Conservation (phyloP, 2,888 invertebrate species). For the Disparrhopalites patrizii region DNA sequence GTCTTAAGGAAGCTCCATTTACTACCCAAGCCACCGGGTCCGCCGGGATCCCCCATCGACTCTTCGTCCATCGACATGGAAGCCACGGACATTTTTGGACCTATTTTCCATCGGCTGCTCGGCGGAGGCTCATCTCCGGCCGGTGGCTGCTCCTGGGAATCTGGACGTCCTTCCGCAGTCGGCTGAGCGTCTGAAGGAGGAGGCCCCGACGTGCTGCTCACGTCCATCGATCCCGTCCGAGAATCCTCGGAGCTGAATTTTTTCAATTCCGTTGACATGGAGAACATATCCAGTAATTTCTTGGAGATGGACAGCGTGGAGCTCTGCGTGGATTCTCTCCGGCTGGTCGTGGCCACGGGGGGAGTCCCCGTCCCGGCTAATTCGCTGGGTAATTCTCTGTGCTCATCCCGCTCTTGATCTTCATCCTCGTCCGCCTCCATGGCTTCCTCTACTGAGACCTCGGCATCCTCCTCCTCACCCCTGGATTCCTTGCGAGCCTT, state of each 20-base stretch:
- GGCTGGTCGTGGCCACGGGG: slow-evolving; percentile 34
- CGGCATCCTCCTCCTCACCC: slow-evolving; percentile 84
- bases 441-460: slow-evolving; percentile 67
- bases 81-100: slow-evolving; percentile 34
- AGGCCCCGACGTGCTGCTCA: slow-evolving; percentile 52
- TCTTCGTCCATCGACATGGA: slow-evolving; percentile 48
- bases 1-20: slow-evolving; percentile 90
- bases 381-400: neutral
- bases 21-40: slow-evolving; percentile 62
- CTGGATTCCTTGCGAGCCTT: slow-evolving; percentile 53
- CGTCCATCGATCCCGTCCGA: slow-evolving; percentile 51
- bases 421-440: slow-evolving; percentile 60
- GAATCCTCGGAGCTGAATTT: slow-evolving; percentile 44
- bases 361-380: slow-evolving; percentile 37
- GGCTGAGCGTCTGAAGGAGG: slow-evolving; percentile 45
- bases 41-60: slow-evolving; percentile 51
- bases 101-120: neutral
- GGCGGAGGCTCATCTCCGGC: slow-evolving; percentile 9
- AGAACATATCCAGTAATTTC: slow-evolving; percentile 48
- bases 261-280: slow-evolving; percentile 45
- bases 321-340: slow-evolving; percentile 45
- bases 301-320: slow-evolving; percentile 45
- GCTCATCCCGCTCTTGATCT: slow-evolving; percentile 9
- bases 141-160: neutral
- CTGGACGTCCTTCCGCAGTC: neutral